A percentile compares a stretch with the other conserved stretches of the same genome.
Evolutionary conservation across 2,888 invertebrate species (phyloP).

Genomic region (Athalia rosae): DNA sequence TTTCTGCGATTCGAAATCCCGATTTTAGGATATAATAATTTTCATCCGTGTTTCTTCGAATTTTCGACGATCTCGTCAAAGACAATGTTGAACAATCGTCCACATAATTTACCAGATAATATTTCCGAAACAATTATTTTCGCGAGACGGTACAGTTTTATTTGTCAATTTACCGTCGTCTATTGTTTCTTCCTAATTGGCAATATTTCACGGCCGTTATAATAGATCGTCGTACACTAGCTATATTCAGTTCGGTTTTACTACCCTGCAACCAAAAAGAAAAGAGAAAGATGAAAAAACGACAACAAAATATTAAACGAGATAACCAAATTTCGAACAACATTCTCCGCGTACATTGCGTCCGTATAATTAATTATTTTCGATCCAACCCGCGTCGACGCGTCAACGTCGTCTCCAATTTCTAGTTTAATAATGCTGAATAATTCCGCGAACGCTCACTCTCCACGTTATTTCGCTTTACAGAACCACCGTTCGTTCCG

Average conservation of each 20-base stretch:
- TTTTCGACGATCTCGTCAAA: no score
- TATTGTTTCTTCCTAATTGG: conserved; percentile 47
- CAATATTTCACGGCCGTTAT: conserved; percentile 26
- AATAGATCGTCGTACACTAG: background rate
- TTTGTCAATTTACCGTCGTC: background rate
- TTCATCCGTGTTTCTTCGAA: no score
- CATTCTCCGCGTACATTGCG: background rate
- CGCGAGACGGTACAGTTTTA: background rate
- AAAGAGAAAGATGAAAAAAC: background rate
- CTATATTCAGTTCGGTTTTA: background rate
- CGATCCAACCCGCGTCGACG: background rate
- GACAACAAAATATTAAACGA: no score
- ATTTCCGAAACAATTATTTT: background rate
- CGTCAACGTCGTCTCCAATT: background rate
- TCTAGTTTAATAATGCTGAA: conserved; percentile 15
- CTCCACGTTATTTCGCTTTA: background rate
- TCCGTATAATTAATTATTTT: conserved; percentile 18
- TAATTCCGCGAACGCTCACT: background rate
- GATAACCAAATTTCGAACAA: background rate
- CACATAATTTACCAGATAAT: no score
- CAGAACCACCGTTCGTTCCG: no score
- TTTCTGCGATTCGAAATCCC: no score
- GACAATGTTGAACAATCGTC: no score
- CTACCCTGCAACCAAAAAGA: background rate
- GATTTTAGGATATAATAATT: no score